Evolutionary conservation across 2,113 vertebrate species (phyloP), one percentile per base, ranked within the genome.

Genomic region (Xyrauchen texanus): DNA sequence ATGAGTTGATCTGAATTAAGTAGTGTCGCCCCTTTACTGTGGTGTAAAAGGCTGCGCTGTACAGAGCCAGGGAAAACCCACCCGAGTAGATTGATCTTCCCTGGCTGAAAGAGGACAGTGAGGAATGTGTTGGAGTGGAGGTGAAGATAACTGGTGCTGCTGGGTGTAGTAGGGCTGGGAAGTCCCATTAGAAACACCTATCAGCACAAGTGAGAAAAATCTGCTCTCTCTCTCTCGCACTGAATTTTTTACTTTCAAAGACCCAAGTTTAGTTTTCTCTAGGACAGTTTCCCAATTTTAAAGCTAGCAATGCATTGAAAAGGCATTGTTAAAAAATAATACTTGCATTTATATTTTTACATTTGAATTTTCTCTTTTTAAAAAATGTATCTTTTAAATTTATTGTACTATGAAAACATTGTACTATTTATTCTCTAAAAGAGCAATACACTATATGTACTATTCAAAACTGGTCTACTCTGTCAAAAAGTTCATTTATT

Each of bases 51-150:
- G 10, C 52, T 53, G 45, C 11, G n/a, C 58, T 63, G 74, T 74
- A 82, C 49, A 71, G 63, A 62, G 55, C 53, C 11, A 2, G 42
- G 52, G 49, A 80, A 76, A 53, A 51, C 44, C n/a, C 73, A 69
- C 62, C 60, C 67, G 63, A 57, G 52, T 68, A 79, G 79, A 84
- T 84, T 82, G 73, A 82, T 84, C 67, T 82, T 69, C 77, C 16
- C 7, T 49, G 62, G 47, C 52, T 76, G 66, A 44, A 61, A 82
- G 52, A 70, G 62, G 80, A 84, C 83, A 84, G 77, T 68, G 83
- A 84, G 68, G 64, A 80, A 85, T 79, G 77, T 75, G 49, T 15
- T 55, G 8, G 15, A 77, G 61, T 60, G 60, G 49, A 79, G 80
- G 77, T 79, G 55, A 71, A 79, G 76, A 79, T 85, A 34, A 34